Evolutionary conservation across 2,113 vertebrate genomes (phyloP).

Genomic region (Catharus fuscescens): DNA sequence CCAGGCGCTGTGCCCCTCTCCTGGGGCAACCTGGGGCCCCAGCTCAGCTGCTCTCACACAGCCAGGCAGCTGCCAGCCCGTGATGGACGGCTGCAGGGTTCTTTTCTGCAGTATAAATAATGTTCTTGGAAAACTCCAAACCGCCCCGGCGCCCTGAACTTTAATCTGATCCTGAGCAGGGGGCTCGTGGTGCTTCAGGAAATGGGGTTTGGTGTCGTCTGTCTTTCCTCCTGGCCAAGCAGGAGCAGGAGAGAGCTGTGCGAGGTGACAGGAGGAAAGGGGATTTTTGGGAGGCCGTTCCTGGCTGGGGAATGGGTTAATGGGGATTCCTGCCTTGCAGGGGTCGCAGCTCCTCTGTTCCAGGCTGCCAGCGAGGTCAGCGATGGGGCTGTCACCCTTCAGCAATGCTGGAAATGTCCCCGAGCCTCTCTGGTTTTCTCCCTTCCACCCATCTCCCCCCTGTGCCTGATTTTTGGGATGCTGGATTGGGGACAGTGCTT

Average conservation of each 20-base stretch:
- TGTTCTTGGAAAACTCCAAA: not conserved
- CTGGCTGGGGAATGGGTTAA: no score
- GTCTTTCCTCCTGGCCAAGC: accelerated
- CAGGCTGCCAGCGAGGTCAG: no score
- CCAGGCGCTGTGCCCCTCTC: accelerated
- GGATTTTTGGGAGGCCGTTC: not conserved
- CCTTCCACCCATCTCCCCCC: accelerated
- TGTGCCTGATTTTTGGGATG: not conserved
- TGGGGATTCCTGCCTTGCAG: no score
- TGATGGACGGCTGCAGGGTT: not conserved
- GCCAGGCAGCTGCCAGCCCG: not conserved
- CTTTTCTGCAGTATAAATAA: constrained; percentile 12
- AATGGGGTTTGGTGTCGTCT: not conserved
- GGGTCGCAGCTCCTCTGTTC: no score
- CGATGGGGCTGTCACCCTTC: no score
- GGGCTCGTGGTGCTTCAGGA: accelerated
- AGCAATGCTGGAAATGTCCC: no score
- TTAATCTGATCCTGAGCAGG: constrained; percentile 30
- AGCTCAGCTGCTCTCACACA: not conserved
- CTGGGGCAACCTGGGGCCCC: not conserved
- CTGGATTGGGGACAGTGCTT: not conserved
- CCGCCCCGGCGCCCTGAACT: not conserved
- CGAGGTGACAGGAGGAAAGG: not conserved
- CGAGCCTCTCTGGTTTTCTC: not conserved
- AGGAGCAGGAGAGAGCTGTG: not conserved